Conservation (phyloP, 2,113 vertebrate genomes). For the Anolis sagrei region DNA sequence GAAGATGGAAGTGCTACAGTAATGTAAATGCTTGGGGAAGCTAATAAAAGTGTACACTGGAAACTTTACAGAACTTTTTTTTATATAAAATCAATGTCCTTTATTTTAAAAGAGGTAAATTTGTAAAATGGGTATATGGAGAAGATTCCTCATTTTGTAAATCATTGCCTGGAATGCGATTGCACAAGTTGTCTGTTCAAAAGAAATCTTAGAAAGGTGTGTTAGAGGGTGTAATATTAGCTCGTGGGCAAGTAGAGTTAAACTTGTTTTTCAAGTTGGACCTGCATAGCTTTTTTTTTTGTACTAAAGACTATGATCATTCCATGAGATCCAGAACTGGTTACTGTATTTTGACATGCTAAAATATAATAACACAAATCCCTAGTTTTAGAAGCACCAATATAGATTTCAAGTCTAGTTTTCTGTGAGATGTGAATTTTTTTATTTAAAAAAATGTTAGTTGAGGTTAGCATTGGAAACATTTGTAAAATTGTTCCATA, state of each 20-base stretch:
- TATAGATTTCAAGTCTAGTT: not conserved
- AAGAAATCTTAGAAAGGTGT: slow-evolving; percentile 76
- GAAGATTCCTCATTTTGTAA: slow-evolving; percentile 75
- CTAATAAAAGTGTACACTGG: not conserved
- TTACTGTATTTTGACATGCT: slow-evolving; percentile 63
- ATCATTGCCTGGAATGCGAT: slow-evolving; percentile 73
- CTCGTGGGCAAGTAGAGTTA: slow-evolving; percentile 72
- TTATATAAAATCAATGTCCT: not conserved
- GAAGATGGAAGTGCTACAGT: not conserved
- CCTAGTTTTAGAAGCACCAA: not conserved
- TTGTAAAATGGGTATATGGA: slow-evolving; percentile 69
- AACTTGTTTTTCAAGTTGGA: slow-evolving; percentile 84
- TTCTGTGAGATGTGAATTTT: not conserved
- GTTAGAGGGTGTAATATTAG: slow-evolving; percentile 79
- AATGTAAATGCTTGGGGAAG: not conserved
- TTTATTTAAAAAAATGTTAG: not conserved
- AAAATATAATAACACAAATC: slow-evolving; percentile 42
- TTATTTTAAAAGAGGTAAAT: slow-evolving; percentile 63
- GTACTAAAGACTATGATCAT: slow-evolving; percentile 77
- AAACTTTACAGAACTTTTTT: not conserved
- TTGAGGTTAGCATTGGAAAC: not conserved
- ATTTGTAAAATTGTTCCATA: not conserved
- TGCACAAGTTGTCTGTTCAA: slow-evolving; percentile 70
- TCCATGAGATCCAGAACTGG: slow-evolving; percentile 67
- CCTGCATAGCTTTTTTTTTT: slow-evolving; percentile 78